Conservation (phyloP, 1,140 invertebrate genomes). For the Caerostris darwini region DNA sequence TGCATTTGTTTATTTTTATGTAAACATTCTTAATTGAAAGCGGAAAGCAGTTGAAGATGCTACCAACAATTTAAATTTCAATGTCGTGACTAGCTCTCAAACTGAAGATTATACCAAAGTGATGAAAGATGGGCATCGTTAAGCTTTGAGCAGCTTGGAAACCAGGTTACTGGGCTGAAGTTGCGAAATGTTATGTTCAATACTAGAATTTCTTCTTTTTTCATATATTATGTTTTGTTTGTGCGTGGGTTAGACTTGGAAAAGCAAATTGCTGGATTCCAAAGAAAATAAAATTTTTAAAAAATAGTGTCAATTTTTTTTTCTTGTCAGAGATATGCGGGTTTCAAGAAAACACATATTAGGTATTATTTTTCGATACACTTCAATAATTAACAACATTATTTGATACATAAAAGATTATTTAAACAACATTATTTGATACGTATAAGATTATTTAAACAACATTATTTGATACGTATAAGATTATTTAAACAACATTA, state of each 20-base stretch:
- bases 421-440: no score
- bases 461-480: no score
- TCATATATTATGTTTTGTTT: background rate
- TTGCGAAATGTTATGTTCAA: background rate
- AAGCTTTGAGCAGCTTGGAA: background rate
- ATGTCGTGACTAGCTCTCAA: conserved; percentile 3
- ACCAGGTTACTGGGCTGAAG: background rate
- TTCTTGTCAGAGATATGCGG: no score
- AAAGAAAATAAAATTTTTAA: background rate
- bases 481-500: no score
- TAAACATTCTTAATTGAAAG: background rate
- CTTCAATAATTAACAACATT: no score
- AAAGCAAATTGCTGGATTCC: background rate
- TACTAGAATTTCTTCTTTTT: background rate
- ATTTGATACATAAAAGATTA: no score
- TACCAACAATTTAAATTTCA: background rate
- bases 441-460: no score
- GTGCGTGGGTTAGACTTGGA: background rate
- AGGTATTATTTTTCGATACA: no score
- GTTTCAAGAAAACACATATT: no score
- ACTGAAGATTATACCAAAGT: background rate
- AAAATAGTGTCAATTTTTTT: no score
- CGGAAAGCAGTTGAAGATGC: background rate
- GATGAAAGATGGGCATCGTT: background rate
- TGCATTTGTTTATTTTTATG: no score